Percentiles rank a stretch among this genome's conserved stretches.
These are phyloP conservation scores for Frankliniella fusca DNA, from an alignment of 2,888 invertebrate species.

Conservation along the genomic window DNA sequence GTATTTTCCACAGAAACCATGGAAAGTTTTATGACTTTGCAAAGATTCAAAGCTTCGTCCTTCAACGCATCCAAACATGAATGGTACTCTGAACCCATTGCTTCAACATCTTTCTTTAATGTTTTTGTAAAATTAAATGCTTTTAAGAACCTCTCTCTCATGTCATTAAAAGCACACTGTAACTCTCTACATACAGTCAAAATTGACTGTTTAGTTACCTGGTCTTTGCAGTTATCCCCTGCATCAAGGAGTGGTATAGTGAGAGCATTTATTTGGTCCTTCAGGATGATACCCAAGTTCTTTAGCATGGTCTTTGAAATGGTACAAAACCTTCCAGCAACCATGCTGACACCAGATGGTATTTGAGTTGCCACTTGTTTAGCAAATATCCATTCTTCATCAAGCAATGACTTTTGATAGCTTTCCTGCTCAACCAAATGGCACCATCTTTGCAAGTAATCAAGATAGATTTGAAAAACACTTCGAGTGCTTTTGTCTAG, in stretches of 20 bases:
- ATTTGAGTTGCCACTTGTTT: conserved; percentile 73
- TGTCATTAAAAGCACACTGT: conserved; percentile 72
- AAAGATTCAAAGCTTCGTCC: conserved; percentile 56
- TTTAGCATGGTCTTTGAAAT: not conserved
- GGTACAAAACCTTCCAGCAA: not conserved
- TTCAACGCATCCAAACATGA: conserved; percentile 43
- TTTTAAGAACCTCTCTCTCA: conserved; percentile 73
- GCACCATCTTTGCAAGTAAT: conserved; percentile 81
- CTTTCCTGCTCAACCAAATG: conserved; percentile 58
- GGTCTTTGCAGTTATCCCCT: not conserved
- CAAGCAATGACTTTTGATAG: conserved; percentile 70
- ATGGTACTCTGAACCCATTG: conserved; percentile 31
- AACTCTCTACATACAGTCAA: conserved; percentile 69
- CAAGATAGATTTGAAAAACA: conserved; percentile 72
- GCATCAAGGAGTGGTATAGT: not conserved
- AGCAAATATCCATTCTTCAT: conserved; percentile 85
- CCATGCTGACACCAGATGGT: conserved; percentile 63
- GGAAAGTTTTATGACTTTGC: conserved; percentile 54
- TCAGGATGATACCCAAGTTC: not conserved
- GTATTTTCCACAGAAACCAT: conserved; percentile 57
- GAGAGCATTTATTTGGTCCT: not conserved
- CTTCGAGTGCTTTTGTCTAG: conserved; percentile 74
- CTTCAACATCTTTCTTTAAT: conserved; percentile 63
- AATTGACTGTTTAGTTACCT: conserved; percentile 47
- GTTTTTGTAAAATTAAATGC: conserved; percentile 77